Base-by-base conservation (phyloP, 1,140 invertebrate species). In the Choristoneura fumiferana region DNA sequence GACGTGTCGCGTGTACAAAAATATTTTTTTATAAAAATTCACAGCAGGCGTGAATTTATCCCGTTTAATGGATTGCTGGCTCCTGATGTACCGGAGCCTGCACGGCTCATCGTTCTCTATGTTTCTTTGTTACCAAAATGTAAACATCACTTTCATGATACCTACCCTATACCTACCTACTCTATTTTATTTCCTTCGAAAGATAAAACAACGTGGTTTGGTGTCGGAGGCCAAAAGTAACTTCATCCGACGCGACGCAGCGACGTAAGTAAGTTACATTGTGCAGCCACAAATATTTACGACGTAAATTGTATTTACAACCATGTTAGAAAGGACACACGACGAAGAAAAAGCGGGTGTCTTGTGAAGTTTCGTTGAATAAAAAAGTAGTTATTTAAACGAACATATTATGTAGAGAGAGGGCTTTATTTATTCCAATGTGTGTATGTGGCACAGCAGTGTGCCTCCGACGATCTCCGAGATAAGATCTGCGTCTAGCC, bases 1-100 rank as follows among this genome's bases (percentile, higher is more conserved):
- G 55, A 78, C 80, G 78, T 83, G 80, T 79, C 68, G 59, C 65
- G 79, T 73, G 58, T 81, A 75, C 76, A 60, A 71, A 78, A 69
- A 67, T 65, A 58, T 67, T 73, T 74, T n/a, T 70, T 69, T 72
- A 55, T 54, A 37, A 34, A 54, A 62, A 57, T 53, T 55, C 15
- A 49, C 34, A 15, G 22, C 22, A 29, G 22, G 17, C 8, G 17
- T 4, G 17, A 45, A 45, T 45, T 17, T 37, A 37, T 60, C 35
- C 8, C 52, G 37, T 14, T 58, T 53, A 40, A 17, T 14, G 17
- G 13, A 55, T 37, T 38, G 56, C 17, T 22, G 40, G 40, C 10
- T 45, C 17, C 15, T 18, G 22, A 29, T 45, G 18, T 8, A 15
- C 17, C 4, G 15, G 0, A 9, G 18, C 17, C 40, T 10, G 22